These are phyloP conservation scores for Chelonus formosanus DNA, from an alignment of 2,888 invertebrate genomes.

Conservation along the genomic window DNA sequence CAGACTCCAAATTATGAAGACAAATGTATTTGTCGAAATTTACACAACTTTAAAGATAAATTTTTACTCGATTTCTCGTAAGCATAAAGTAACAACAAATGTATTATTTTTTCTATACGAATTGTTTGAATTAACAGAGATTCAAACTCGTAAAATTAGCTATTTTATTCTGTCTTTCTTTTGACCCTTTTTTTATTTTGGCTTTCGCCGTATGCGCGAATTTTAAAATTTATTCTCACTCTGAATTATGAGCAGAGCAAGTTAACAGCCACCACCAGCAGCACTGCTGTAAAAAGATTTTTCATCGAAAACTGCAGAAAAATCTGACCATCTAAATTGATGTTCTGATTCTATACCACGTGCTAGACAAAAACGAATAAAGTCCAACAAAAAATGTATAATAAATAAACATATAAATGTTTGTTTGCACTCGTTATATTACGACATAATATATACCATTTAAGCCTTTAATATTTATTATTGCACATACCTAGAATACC, in stretches of 20 bases:
- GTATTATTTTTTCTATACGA: too few relatives aligned
- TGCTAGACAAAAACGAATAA: slow-evolving; percentile 1
- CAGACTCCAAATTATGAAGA: too few relatives aligned
- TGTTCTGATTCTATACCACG: slow-evolving; percentile 4
- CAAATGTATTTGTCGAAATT: too few relatives aligned
- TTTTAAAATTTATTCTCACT: slow-evolving; percentile 33
- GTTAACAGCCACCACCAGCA: slow-evolving; percentile 11
- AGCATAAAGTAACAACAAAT: too few relatives aligned
- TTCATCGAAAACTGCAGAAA: slow-evolving; percentile 19
- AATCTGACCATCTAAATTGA: slow-evolving; percentile 22
- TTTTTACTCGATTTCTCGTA: too few relatives aligned
- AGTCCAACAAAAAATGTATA: background rate
- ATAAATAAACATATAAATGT: slow-evolving; percentile 2
- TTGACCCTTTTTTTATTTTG: background rate
- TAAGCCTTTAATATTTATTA: too few relatives aligned
- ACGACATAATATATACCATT: background rate
- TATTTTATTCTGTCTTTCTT: background rate
- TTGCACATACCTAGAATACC: slow-evolving; percentile 79
- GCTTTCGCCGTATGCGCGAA: slow-evolving; percentile 9
- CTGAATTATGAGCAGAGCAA: slow-evolving; percentile 29
- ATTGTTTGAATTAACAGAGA: too few relatives aligned
- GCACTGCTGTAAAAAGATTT: slow-evolving; percentile 22
- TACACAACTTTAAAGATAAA: too few relatives aligned
- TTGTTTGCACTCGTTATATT: background rate
- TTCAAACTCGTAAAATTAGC: too few relatives aligned